Evolutionary conservation across 1,140 invertebrate genomes (phyloP), one percentile per base, ranked within the genome.

Genomic region (Drosophila cardini): DNA sequence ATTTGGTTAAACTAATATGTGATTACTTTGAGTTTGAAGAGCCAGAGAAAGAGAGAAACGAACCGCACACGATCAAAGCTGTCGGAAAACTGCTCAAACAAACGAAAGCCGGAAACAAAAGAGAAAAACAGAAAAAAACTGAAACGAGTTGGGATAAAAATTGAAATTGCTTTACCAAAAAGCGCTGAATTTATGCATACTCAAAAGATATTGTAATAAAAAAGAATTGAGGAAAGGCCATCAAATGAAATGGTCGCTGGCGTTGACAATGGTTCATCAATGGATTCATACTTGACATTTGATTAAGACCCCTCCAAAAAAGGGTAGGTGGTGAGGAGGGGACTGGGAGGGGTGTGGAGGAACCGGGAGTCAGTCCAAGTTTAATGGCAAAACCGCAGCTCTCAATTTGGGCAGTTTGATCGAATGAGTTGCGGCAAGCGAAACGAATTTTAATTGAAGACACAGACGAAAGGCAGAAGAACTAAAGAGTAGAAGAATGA

Each of bases 211-310:
- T 80, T 82, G 76, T 87, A 77, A 89, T 89, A 89, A 83, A 76
- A 46, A 72, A 32, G 57, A 43, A 43, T 43, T 43, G 53, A 61
- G 46, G 53, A 79, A 72, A 78, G 77, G 74, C 75, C 82, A 86
- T 78, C 67, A 78, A 76, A 79, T 67, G 72, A 78, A 86, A 76
- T 83, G 79, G 64, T 72, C 30, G 9, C 38, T 67, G 65, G 11
- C 58, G 65, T 57, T 55, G 73, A 69, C 57, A 62, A 58, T 58
- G 50, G 55, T 57, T 85, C 83, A 73, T 83, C 72, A 87, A 87
- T 87, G 84, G 80, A 87, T 89, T 89, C 80, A 87, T 72, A 87
- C 84, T 87, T 87, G 84, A 89, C 84, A 80, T 89, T 83, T 77
- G 80, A 75, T 87, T 89, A 78, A 72, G 60, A 69, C 55, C 58